Conservation (phyloP, 2,888 invertebrate species). For the Euzetes globulus region DNA sequence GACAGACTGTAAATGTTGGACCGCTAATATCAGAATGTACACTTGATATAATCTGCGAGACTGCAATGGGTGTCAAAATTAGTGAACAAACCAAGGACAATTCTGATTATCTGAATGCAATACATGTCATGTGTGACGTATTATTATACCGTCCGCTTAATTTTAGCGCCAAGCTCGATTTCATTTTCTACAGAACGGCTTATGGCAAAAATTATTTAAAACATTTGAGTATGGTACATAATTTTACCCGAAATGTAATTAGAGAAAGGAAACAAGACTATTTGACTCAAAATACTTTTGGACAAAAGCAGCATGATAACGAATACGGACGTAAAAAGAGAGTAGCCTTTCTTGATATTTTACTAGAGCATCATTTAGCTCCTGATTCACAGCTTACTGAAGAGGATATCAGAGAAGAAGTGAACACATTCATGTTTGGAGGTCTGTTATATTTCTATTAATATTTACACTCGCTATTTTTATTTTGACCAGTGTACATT, state of each 20-base stretch:
- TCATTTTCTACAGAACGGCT: neutral
- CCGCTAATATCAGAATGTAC: neutral
- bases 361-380: too few relatives aligned
- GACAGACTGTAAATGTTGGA: neutral
- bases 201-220: neutral
- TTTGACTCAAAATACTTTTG: too few relatives aligned
- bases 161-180: neutral
- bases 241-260: neutral
- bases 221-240: neutral
- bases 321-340: too few relatives aligned
- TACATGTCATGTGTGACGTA: neutral
- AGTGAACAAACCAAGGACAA: neutral
- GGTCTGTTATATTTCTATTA: too few relatives aligned
- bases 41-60: neutral
- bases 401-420: too few relatives aligned
- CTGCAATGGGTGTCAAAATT: constrained; percentile 11
- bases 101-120: neutral
- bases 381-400: too few relatives aligned
- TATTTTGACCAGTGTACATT: too few relatives aligned
- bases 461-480: too few relatives aligned
- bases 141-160: neutral
- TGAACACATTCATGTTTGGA: too few relatives aligned
- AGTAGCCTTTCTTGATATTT: too few relatives aligned
- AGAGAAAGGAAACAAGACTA: neutral
- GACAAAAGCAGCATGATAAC: too few relatives aligned